phyloP scores from a whole-genome alignment of 2,113 vertebrate genomes.

The Coturnix japonica region DNA sequence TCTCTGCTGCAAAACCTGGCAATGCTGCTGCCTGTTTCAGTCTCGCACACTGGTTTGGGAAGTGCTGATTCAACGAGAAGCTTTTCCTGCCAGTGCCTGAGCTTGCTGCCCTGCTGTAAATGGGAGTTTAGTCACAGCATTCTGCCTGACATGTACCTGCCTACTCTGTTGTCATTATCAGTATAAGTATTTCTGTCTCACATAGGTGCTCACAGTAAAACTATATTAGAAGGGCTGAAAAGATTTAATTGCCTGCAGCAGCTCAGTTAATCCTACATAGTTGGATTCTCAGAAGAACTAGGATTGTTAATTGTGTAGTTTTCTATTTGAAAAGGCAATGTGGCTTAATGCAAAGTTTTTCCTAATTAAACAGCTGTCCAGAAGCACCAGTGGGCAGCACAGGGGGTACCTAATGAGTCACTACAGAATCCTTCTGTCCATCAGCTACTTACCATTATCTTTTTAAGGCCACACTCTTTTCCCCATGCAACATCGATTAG shows the following conservation, averaged over 20 bases:
- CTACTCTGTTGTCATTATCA: conserved; percentile 27
- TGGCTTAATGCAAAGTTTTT: conserved; percentile 1
- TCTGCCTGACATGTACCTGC: conserved; percentile 47
- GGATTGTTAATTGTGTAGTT: conserved; percentile 43
- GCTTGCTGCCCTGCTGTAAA: conserved; percentile 38
- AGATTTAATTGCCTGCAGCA: conserved; percentile 10
- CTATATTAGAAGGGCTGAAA: conserved; percentile 35
- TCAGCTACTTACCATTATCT: not conserved
- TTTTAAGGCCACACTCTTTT: not conserved
- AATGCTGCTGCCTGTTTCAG: conserved; percentile 30
- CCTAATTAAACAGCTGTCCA: conserved; percentile 13
- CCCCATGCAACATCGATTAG: not conserved
- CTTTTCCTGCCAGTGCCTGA: conserved; percentile 52
- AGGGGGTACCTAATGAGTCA: not conserved
- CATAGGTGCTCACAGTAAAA: conserved; percentile 7
- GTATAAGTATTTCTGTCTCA: conserved; percentile 42
- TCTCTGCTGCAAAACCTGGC: conserved; percentile 53
- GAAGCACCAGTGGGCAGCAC: not conserved
- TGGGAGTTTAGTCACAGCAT: conserved; percentile 46
- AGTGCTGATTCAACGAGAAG: conserved; percentile 63
- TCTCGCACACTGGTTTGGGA: conserved; percentile 60
- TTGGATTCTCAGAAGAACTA: conserved; percentile 39
- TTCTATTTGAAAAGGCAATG: conserved; percentile 34
- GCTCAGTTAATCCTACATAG: conserved; percentile 50
- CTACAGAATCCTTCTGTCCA: not conserved